A percentile compares a stretch with the other conserved stretches of the same genome.
phyloP scores from a whole-genome alignment of 2,888 invertebrate species.

The Aleiodes leptofemur region DNA sequence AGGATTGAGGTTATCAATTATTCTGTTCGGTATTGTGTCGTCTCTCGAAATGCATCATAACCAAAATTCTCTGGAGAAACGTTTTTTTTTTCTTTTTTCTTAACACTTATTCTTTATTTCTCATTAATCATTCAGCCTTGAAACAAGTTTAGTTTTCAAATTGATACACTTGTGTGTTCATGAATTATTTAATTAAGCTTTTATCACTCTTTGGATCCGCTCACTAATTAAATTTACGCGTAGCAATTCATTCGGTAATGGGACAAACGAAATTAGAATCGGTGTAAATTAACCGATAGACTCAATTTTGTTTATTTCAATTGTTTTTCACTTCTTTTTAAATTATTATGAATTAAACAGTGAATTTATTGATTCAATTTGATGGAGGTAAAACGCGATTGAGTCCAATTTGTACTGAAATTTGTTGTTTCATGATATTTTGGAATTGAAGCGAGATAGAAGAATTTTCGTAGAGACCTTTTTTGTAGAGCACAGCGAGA shows the following conservation, averaged over 20 bases:
- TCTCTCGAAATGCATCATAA: neutral
- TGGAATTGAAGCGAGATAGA: too few species aligned
- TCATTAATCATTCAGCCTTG: neutral
- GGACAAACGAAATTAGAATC: constrained; percentile 10
- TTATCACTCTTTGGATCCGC: constrained; percentile 7
- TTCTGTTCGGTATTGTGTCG: constrained; percentile 6
- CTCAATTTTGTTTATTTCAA: too few species aligned
- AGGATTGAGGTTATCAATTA: constrained; percentile 45
- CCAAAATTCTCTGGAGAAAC: too few species aligned
- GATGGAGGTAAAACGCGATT: too few species aligned
- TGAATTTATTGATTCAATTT: neutral
- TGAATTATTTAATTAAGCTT: constrained; percentile 40
- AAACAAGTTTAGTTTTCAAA: constrained; percentile 1
- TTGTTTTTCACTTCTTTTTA: neutral
- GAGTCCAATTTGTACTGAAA: too few species aligned
- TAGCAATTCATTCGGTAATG: neutral
- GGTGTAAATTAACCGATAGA: neutral
- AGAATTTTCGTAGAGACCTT: too few species aligned
- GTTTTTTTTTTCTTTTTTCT: constrained; percentile 15
- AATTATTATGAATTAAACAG: neutral
- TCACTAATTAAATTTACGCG: constrained; percentile 11
- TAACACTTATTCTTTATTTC: neutral
- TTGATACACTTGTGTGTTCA: constrained; percentile 2
- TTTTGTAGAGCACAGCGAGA: too few species aligned
- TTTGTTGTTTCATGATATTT: too few species aligned